Evolutionary conservation across 2,797 vertebrate species (phyloP).

Genomic region (Megalops cyprinoides): DNA sequence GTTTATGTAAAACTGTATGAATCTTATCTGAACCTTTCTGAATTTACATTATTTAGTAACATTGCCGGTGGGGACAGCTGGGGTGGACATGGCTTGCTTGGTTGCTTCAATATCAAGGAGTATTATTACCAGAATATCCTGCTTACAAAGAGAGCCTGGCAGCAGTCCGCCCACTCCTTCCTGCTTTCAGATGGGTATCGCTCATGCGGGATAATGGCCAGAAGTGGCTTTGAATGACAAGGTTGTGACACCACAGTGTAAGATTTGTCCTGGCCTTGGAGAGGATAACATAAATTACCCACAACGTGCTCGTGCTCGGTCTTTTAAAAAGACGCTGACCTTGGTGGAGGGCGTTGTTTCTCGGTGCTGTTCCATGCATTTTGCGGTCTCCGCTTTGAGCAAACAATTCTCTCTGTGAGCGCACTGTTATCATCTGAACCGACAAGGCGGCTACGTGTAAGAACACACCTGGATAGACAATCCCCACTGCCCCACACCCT

Average conservation of each 20-base stretch:
- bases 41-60: background rate
- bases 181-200: background rate
- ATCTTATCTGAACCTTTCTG: background rate
- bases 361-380: background rate
- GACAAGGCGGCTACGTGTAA: slow-evolving; percentile 1
- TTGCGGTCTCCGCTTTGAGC: background rate
- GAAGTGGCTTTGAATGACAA: background rate
- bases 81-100: background rate
- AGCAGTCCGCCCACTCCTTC: no score
- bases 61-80: background rate
- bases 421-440: background rate
- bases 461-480: background rate
- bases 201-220: slow-evolving; percentile 1
- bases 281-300: no score
- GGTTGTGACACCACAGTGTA: slow-evolving; percentile 16
- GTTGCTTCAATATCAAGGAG: background rate
- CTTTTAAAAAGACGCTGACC: background rate
- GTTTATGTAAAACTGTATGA: background rate
- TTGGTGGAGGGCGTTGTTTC: slow-evolving; percentile 12
- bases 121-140: background rate
- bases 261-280: background rate
- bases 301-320: background rate
- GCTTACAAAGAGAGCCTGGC: background rate
- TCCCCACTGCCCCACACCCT: background rate
- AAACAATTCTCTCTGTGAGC: background rate